These are phyloP conservation scores for Phocides pigmalion DNA, from an alignment of 1,140 invertebrate species.

Conservation along the genomic window DNA sequence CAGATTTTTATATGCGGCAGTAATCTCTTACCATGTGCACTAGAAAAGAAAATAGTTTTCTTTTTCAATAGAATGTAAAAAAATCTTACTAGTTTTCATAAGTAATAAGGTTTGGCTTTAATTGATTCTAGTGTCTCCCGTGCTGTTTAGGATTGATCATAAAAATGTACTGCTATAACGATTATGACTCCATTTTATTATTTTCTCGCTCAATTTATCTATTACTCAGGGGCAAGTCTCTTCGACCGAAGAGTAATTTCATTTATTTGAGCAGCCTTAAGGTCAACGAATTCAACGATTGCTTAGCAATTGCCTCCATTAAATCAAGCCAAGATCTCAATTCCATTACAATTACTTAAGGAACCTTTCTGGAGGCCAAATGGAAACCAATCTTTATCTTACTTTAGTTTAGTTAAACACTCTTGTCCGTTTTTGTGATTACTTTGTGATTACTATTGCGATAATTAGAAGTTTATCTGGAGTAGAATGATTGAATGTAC, in stretches of 20 bases:
- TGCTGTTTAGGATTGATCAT: too few relatives aligned
- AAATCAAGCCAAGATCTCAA: slow-evolving; percentile 33
- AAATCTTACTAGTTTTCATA: too few relatives aligned
- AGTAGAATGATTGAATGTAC: background rate
- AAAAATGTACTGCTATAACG: too few relatives aligned
- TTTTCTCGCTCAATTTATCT: background rate
- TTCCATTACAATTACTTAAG: slow-evolving; percentile 35
- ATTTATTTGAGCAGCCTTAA: slow-evolving; percentile 29
- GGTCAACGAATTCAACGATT: slow-evolving; percentile 33
- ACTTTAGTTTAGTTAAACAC: slow-evolving; percentile 22
- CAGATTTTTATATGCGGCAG: too few relatives aligned
- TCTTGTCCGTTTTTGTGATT: background rate
- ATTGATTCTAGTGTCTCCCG: too few relatives aligned
- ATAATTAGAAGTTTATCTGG: background rate
- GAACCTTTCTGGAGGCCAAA: slow-evolving; percentile 27
- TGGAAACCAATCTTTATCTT: slow-evolving; percentile 28
- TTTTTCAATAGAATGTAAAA: too few relatives aligned
- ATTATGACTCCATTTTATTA: background rate
- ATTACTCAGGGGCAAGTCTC: background rate
- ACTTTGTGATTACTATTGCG: background rate
- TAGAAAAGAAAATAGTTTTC: too few relatives aligned
- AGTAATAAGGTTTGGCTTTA: too few relatives aligned
- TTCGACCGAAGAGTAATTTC: slow-evolving; percentile 18
- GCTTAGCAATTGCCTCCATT: slow-evolving; percentile 35
- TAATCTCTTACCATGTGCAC: too few relatives aligned